phyloP scores from a whole-genome alignment of 2,113 vertebrate genomes.

The Ornithorhynchus anatinus region DNA sequence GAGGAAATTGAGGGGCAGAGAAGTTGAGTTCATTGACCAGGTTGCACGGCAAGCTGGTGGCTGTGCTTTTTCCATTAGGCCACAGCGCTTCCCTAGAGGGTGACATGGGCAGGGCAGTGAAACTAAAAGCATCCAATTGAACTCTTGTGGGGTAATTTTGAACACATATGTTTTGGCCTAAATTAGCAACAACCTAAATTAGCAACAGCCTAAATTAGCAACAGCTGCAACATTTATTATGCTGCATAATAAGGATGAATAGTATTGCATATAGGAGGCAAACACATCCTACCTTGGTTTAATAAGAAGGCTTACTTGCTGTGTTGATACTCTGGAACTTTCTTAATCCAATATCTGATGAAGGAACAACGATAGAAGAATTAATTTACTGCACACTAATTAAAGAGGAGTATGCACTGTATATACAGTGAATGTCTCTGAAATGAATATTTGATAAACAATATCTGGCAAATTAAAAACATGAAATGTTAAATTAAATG shows the following conservation, averaged over 20 bases:
- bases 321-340: slow-evolving; percentile 65
- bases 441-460: slow-evolving; percentile 82
- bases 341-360: slow-evolving; percentile 78
- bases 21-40: no score
- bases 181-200: slow-evolving; percentile 39
- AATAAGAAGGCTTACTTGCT: slow-evolving; percentile 39
- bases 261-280: slow-evolving; percentile 45
- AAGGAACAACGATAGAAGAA: slow-evolving; percentile 73
- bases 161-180: slow-evolving; percentile 39
- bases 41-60: no score
- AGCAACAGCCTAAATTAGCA: no score
- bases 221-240: slow-evolving; percentile 52
- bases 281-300: slow-evolving; percentile 47
- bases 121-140: no score
- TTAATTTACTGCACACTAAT: slow-evolving; percentile 79
- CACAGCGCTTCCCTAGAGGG: no score
- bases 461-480: slow-evolving; percentile 81
- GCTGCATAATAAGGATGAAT: slow-evolving; percentile 54
- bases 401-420: slow-evolving; percentile 69
- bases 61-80: no score
- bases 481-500: slow-evolving; percentile 81
- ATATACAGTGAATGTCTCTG: slow-evolving; percentile 66
- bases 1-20: no score
- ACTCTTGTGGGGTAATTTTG: slow-evolving; percentile 54
- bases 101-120: no score